phyloP scores from a whole-genome alignment of 2,888 invertebrate species.

The Lamellibrachia satsuma region DNA sequence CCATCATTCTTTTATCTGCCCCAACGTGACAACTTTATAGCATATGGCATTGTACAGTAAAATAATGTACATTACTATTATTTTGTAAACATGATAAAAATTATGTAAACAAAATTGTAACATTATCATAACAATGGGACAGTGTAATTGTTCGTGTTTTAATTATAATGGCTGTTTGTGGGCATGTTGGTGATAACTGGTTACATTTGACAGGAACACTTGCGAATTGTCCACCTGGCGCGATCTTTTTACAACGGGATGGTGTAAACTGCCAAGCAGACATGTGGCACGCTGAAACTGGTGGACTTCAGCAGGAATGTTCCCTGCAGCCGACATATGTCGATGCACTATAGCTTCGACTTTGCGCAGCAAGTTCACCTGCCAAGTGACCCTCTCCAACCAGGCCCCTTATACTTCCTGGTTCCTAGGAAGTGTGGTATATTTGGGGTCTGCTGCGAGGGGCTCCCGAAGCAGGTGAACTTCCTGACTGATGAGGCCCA shows the following conservation, averaged over 20 bases:
- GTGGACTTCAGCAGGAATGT: not conserved
- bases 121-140: not conserved
- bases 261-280: constrained; percentile 14
- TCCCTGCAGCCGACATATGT: constrained; percentile 26
- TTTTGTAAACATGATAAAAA: not conserved
- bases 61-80: not conserved
- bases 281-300: not conserved
- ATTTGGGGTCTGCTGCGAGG: constrained; percentile 35
- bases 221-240: constrained; percentile 19
- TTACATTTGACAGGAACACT: constrained; percentile 9
- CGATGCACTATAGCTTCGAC: constrained; percentile 30
- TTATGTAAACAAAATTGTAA: not conserved
- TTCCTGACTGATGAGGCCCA: constrained; percentile 45
- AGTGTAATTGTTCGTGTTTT: not conserved
- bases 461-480: constrained; percentile 35
- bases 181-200: not conserved
- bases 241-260: constrained; percentile 17
- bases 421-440: constrained; percentile 45
- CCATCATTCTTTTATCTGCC: not conserved
- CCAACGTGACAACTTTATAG: not conserved
- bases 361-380: constrained; percentile 30
- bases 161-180: no score
- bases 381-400: constrained; percentile 40
- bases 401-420: constrained; percentile 42
- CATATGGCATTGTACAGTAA: no score